Conservation (phyloP, 2,797 vertebrate genomes). For the Poeciliopsis turneri region DNA sequence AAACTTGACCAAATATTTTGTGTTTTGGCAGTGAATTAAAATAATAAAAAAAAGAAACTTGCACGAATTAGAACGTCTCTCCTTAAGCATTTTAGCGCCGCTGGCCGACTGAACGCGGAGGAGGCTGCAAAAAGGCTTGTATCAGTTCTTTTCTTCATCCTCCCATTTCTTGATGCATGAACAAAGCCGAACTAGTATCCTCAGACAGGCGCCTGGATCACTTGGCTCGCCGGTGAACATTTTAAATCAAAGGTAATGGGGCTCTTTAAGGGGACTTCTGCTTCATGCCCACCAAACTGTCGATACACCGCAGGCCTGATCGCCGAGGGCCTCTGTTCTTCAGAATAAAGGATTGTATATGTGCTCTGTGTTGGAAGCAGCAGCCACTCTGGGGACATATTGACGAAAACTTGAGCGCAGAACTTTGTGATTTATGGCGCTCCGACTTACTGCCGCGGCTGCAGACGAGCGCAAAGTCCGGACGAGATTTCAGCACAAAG, state of each 20-base stretch:
- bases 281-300: slow-evolving; percentile 52
- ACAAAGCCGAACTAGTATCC: slow-evolving; percentile 25
- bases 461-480: slow-evolving; percentile 20
- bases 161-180: slow-evolving; percentile 20
- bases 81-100: slow-evolving; percentile 6
- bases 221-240: slow-evolving; percentile 50
- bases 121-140: slow-evolving; percentile 19
- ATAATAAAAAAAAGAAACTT: too few species aligned
- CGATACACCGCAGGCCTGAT: slow-evolving; percentile 47
- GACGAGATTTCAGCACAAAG: slow-evolving; percentile 11
- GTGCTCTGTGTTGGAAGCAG: slow-evolving; percentile 33
- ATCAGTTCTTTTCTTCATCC: slow-evolving; percentile 3
- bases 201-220: slow-evolving; percentile 34
- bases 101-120: slow-evolving; percentile 1
- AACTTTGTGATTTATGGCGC: slow-evolving; percentile 46
- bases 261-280: slow-evolving; percentile 50
- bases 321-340: slow-evolving; percentile 47
- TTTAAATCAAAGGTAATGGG: slow-evolving; percentile 63
- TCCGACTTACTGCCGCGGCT: slow-evolving; percentile 47
- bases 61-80: not conserved
- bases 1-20: too few species aligned
- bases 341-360: slow-evolving; percentile 33
- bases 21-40: too few species aligned
- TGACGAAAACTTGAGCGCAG: slow-evolving; percentile 24
- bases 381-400: slow-evolving; percentile 8